Evolutionary conservation across 2,113 vertebrate genomes (phyloP).

Genomic region (Rousettus leschenaultii): DNA sequence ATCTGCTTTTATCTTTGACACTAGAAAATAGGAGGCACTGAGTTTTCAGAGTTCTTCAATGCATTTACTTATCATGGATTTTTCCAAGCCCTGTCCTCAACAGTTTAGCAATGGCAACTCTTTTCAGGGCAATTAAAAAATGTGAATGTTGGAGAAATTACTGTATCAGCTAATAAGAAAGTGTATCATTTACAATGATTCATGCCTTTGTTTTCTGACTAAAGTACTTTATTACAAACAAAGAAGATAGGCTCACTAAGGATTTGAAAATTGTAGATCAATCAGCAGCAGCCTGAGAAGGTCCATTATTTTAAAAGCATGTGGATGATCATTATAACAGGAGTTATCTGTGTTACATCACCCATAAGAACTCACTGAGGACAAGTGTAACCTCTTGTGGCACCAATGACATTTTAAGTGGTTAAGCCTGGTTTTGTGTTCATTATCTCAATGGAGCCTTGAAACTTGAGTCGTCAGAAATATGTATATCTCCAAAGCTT

Average conservation of each 20-base stretch:
- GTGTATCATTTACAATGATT: neutral
- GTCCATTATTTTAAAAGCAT: neutral
- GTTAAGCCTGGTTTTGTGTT: neutral
- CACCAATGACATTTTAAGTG: conserved; percentile 46
- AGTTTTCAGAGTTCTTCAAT: neutral
- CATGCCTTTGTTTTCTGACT: conserved; percentile 16
- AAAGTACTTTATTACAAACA: conserved; percentile 29
- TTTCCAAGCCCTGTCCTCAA: neutral
- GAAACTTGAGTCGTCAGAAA: neutral
- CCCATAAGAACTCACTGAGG: neutral
- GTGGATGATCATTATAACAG: neutral
- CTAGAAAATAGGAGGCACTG: neutral
- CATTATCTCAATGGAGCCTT: neutral
- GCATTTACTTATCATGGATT: neutral
- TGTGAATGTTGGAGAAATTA: conserved; percentile 14
- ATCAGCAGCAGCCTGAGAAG: neutral
- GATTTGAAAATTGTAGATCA: neutral
- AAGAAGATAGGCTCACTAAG: neutral
- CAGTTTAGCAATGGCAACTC: neutral
- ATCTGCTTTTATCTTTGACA: conserved; percentile 60
- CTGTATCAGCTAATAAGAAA: conserved; percentile 40
- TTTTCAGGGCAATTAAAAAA: conserved; percentile 43
- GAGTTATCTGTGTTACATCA: neutral
- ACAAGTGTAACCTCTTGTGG: neutral
- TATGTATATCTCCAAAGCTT: neutral